These are phyloP conservation scores for Luscinia megarhynchos DNA, from an alignment of 2,797 vertebrate genomes.

Conservation along the genomic window DNA sequence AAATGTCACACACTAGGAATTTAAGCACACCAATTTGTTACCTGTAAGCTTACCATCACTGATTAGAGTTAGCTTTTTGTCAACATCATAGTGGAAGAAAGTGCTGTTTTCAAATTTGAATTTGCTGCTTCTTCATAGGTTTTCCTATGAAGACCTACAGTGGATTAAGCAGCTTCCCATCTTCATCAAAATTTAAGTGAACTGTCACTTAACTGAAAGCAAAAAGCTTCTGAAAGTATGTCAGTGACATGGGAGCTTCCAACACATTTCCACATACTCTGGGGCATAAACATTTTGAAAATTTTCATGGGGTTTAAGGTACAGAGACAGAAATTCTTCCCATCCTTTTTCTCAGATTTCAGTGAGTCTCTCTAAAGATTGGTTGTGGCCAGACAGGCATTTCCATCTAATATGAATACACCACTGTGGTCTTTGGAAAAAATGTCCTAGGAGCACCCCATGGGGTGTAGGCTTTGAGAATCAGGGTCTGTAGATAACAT, in stretches of 20 bases:
- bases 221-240: neutral
- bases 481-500: neutral
- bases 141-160: neutral
- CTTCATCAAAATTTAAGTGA: neutral
- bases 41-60: neutral
- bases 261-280: neutral
- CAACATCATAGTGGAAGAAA: neutral
- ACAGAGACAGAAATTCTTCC: neutral
- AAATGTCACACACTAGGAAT: neutral
- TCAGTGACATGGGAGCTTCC: fast-evolving
- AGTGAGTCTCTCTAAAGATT: neutral
- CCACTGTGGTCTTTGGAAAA: neutral
- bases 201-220: neutral
- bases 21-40: neutral
- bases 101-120: neutral
- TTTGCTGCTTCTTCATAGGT: neutral
- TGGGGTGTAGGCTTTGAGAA: fast-evolving
- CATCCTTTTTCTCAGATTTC: neutral
- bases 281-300: neutral
- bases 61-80: neutral
- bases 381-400: fast-evolving
- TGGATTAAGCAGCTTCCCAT: neutral
- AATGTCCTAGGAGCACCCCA: neutral
- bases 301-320: neutral
- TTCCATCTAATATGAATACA: neutral